Evolutionary conservation across 2,113 vertebrate species (phyloP).

Genomic region (Sceloporus undulatus): DNA sequence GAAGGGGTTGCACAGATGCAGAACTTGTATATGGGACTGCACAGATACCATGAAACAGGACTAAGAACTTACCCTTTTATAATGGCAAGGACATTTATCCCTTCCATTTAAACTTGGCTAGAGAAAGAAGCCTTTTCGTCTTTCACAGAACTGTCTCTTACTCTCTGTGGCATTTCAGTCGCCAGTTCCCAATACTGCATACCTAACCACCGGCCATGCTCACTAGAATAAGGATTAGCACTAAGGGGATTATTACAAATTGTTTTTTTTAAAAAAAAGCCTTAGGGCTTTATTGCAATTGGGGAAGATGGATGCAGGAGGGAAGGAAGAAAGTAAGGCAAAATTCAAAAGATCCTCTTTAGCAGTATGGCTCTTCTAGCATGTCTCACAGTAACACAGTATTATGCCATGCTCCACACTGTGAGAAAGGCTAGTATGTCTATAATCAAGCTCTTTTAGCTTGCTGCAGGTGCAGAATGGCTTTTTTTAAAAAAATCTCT

Average conservation of each 20-base stretch:
- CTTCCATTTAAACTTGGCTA: background rate
- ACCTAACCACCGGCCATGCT: slow-evolving; percentile 40
- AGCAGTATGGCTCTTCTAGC: background rate
- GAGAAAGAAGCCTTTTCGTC: slow-evolving; percentile 29
- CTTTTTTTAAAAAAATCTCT: background rate
- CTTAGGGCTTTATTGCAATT: slow-evolving; percentile 43
- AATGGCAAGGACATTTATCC: slow-evolving; percentile 21
- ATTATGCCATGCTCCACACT: background rate
- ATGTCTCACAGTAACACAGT: background rate
- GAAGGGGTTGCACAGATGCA: background rate
- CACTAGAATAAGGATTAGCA: slow-evolving; percentile 33
- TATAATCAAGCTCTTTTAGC: background rate
- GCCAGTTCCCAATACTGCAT: slow-evolving; percentile 42
- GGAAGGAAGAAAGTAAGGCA: background rate
- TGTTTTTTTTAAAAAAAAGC: slow-evolving; percentile 30
- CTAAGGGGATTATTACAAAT: slow-evolving; percentile 45
- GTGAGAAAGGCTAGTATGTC: background rate
- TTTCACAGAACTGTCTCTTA: background rate
- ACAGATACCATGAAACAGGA: background rate
- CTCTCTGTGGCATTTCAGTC: slow-evolving; percentile 23
- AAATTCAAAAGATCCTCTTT: background rate
- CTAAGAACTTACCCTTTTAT: no score
- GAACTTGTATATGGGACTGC: background rate
- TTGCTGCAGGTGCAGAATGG: background rate
- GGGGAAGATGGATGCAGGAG: background rate